Evolutionary conservation across 2,113 vertebrate genomes (phyloP).

Genomic region (Ceuthmochares aereus): DNA sequence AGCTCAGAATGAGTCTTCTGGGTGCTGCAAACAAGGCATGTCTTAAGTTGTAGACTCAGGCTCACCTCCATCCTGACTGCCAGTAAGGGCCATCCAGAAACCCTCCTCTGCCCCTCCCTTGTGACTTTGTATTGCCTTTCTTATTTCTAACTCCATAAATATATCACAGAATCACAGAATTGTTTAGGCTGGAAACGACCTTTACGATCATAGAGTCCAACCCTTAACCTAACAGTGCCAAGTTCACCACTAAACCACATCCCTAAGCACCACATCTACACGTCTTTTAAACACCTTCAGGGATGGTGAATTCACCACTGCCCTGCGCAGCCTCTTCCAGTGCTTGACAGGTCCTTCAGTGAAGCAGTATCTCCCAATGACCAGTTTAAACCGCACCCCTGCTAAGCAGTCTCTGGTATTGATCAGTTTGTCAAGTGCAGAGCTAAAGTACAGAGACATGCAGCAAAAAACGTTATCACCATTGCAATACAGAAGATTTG

Average conservation of each 20-base stretch:
- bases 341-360: too few species aligned
- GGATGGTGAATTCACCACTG: too few species aligned
- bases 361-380: too few species aligned
- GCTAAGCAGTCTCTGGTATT: background rate
- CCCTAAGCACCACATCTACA: too few species aligned
- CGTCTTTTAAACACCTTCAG: too few species aligned
- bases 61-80: background rate
- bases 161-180: too few species aligned
- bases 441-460: background rate
- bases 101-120: background rate
- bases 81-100: background rate
- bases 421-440: background rate
- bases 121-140: background rate
- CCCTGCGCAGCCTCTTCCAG: too few species aligned
- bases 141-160: background rate
- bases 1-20: background rate
- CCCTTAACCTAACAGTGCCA: too few species aligned
- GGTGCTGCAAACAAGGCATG: rapidly evolving
- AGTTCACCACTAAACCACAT: too few species aligned
- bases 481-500: background rate
- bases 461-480: background rate
- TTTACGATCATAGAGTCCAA: too few species aligned
- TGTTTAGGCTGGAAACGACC: too few species aligned
- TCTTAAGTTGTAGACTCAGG: background rate
- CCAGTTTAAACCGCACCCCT: background rate